Evolutionary conservation across 2,888 invertebrate genomes (phyloP).

Genomic region (Deroplatys truncata): DNA sequence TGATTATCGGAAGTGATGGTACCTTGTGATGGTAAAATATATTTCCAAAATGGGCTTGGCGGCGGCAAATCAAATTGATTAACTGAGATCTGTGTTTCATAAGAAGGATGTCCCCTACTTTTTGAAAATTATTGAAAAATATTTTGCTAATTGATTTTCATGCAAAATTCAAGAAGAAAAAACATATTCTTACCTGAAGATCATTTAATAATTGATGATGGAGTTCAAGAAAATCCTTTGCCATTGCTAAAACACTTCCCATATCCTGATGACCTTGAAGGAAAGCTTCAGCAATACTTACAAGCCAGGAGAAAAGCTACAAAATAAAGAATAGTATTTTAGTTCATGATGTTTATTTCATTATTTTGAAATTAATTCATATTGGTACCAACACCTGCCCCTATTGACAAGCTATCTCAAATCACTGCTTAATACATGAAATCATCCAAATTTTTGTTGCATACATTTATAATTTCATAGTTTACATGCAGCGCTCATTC

Average conservation of each 20-base stretch:
- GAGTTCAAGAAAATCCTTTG: constrained; percentile 67
- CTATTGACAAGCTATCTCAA: too few species aligned
- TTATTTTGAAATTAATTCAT: neutral
- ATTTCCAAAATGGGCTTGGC: too few species aligned
- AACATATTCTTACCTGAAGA: constrained; percentile 53
- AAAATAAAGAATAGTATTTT: constrained; percentile 14
- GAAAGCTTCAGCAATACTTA: constrained; percentile 67
- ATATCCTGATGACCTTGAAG: constrained; percentile 68
- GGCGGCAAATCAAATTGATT: too few species aligned
- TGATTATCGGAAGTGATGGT: too few species aligned
- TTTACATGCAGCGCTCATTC: too few species aligned
- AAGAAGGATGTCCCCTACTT: too few species aligned
- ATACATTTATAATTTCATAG: too few species aligned
- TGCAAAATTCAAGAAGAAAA: neutral
- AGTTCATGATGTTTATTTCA: neutral
- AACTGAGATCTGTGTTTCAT: too few species aligned
- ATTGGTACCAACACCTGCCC: neutral
- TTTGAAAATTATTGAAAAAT: too few species aligned
- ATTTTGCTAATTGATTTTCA: neutral
- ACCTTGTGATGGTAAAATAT: too few species aligned
- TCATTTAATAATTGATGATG: constrained; percentile 71
- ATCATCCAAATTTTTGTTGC: too few species aligned
- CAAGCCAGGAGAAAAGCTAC: constrained; percentile 65
- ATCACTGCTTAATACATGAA: too few species aligned
- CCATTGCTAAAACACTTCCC: constrained; percentile 62